phyloP scores from a whole-genome alignment of 2,113 vertebrate species.

The Lampris incognitus region DNA sequence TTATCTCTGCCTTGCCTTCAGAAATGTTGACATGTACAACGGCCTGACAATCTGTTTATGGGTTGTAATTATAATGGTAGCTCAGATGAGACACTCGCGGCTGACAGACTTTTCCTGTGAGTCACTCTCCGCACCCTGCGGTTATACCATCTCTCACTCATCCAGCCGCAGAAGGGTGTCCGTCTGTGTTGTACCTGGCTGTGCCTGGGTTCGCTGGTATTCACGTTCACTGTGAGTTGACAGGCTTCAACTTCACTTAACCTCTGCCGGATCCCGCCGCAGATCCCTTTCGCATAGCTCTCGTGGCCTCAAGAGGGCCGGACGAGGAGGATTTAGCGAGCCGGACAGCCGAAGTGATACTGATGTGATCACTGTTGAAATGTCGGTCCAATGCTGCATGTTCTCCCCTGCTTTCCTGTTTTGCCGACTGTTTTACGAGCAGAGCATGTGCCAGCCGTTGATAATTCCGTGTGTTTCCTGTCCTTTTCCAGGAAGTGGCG shows the following conservation, averaged over 20 bases:
- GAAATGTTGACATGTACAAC: constrained; percentile 7
- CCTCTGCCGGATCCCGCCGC: not conserved
- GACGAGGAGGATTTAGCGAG: not conserved
- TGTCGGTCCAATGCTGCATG: not conserved
- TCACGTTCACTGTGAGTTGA: not conserved
- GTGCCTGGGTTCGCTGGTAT: constrained; percentile 1
- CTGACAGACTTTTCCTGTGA: constrained; percentile 22
- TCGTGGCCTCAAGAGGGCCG: constrained; percentile 9
- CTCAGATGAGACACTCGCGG: constrained; percentile 9
- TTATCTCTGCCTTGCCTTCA: constrained; percentile 7
- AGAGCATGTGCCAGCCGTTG: constrained; percentile 21
- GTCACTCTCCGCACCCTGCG: constrained; percentile 30
- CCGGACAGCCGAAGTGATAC: not conserved
- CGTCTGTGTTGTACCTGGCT: constrained; percentile 3
- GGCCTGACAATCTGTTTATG: constrained; percentile 3
- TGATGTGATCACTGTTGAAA: constrained; percentile 7
- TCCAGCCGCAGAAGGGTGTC: constrained; percentile 21
- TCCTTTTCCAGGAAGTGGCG: constrained; percentile 73
- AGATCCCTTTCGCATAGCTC: constrained; percentile 14
- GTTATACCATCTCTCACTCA: constrained; percentile 18
- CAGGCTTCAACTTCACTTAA: constrained; percentile 6
- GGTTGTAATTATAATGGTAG: constrained; percentile 29
- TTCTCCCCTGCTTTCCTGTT: constrained; percentile 56
- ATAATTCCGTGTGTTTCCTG: constrained; percentile 70
- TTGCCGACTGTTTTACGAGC: not conserved